Evolutionary conservation across 1,140 invertebrate species (phyloP), one percentile per base, ranked within the genome.

Genomic region (Cydia strobilella): DNA sequence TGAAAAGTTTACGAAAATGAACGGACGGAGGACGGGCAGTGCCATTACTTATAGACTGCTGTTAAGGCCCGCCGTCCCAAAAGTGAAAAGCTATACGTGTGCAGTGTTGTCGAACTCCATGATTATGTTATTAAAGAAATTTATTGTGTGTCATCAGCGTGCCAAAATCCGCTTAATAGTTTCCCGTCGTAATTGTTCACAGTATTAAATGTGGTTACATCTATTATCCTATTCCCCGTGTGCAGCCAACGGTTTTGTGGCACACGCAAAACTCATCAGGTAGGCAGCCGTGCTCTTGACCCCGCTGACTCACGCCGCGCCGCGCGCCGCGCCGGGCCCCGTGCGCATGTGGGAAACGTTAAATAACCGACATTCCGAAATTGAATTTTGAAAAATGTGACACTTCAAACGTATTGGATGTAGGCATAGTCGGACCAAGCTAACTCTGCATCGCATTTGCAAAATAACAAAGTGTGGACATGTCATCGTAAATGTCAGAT

Each of bases 241-340:
- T 72, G 59, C 39, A 23, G 73, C 79, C 42, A 54, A 74, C 75
- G 74, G 74, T 71, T 80, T 89, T 86, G 84, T 80, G 85, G 83
- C 87, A 88, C 80, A 80, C 83, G 82, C 79, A 77, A 85, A 81
- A 74, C 83, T 86, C 86, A 87, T 89, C 84, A 86, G 82, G 82
- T 84, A 86, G 81, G 84, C 83, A 82, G 81, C 76, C 83, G 85
- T 86, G 87, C 81, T 90, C 86, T 89, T 90, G 89, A 89, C 86
- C 88, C 80, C 83, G 74, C 65, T 87, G 86, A 90, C 77, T 88
- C 87, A 90, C 48, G 48, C 74, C 62, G 76, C 73, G 54, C 69
- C 39, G 75, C 45, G 54, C 66, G 66, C 31, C 31, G 71, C 75
- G 42, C 15, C 48, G 15, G 48, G 48, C 2, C 48, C 12, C 54